Percentiles rank a stretch among this genome's conserved stretches.
Evolutionary conservation across 2,113 vertebrate genomes (phyloP).

Genomic region (Carassius carassius): DNA sequence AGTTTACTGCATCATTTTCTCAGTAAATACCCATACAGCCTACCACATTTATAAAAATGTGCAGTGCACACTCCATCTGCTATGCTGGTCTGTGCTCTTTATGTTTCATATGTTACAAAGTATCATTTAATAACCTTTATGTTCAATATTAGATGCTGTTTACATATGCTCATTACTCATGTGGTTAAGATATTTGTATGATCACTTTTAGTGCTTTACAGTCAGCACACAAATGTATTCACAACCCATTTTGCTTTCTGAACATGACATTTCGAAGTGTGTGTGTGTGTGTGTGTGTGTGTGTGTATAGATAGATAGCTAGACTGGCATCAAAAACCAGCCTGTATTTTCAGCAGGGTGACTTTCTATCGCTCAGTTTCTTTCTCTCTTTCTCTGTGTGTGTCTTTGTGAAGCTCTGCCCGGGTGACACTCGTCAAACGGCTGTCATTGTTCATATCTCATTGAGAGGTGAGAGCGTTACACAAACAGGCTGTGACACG

Average conservation of each 20-base stretch:
- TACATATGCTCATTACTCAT: background rate
- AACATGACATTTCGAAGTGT: too few relatives aligned
- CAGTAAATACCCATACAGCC: background rate
- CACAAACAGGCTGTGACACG: conserved; percentile 46
- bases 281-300: too few relatives aligned
- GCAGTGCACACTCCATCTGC: background rate
- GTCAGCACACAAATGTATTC: too few relatives aligned
- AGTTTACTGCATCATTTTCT: background rate
- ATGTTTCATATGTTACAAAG: background rate
- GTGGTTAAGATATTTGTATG: too few relatives aligned
- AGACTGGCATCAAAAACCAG: background rate
- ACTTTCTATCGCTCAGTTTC: background rate
- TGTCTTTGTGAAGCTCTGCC: background rate
- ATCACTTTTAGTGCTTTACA: too few relatives aligned
- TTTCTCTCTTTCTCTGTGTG: background rate
- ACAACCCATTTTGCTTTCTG: too few relatives aligned
- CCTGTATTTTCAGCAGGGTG: background rate
- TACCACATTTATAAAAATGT: background rate
- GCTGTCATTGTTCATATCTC: conserved; percentile 56
- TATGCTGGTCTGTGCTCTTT: background rate
- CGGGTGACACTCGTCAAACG: conserved; percentile 53
- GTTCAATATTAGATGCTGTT: background rate
- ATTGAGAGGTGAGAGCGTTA: conserved; percentile 46
- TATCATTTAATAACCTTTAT: background rate
- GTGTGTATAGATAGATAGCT: background rate